These are phyloP conservation scores for Lasius platythorax DNA, from an alignment of 2,888 invertebrate species.

Conservation along the genomic window DNA sequence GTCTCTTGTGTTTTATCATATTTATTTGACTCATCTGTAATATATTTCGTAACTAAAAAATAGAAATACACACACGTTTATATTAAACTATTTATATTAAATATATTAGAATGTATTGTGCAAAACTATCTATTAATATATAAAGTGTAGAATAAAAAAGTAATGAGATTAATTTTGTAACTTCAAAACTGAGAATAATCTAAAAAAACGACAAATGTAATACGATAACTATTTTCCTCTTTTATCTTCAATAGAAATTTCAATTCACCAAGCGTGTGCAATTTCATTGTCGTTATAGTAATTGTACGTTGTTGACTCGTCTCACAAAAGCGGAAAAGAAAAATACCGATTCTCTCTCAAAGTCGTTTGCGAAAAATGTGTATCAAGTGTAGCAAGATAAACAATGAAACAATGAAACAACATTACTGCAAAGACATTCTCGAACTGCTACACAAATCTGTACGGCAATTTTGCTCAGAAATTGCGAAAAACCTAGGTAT, in stretches of 20 bases:
- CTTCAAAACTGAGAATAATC: background rate
- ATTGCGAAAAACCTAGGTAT: background rate
- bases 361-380: background rate
- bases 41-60: constrained; percentile 17
- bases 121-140: background rate
- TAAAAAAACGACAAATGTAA: background rate
- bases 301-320: background rate
- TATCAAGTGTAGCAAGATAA: background rate
- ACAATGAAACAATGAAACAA: background rate
- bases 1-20: constrained; percentile 11
- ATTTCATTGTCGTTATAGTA: constrained; percentile 13
- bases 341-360: background rate
- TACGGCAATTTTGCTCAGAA: background rate
- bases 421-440: background rate
- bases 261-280: background rate
- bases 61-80: background rate
- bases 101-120: background rate
- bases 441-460: background rate
- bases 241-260: background rate
- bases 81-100: no score
- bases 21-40: constrained; percentile 25
- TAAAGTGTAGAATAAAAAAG: background rate
- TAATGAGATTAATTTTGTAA: background rate
- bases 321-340: background rate
- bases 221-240: background rate